phyloP scores from a whole-genome alignment of 2,888 invertebrate genomes.

The Rhamnusium bicolor region DNA sequence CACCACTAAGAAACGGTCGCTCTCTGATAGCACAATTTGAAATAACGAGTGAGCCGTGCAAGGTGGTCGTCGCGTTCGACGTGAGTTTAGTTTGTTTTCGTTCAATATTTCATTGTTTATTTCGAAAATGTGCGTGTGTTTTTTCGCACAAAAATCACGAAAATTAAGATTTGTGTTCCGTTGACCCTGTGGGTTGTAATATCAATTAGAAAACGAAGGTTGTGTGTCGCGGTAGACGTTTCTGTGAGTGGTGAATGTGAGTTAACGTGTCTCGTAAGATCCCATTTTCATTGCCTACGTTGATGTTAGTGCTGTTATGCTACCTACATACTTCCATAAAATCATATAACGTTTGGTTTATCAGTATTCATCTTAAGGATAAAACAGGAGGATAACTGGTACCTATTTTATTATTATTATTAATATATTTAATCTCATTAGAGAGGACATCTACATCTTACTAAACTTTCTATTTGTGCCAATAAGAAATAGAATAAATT shows the following conservation, averaged over 20 bases:
- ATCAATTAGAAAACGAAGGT: slow-evolving; percentile 13
- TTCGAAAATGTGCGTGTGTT: slow-evolving; percentile 30
- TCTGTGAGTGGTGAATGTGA: slow-evolving; percentile 29
- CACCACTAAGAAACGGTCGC: slow-evolving; percentile 25
- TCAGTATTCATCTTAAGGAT: no score
- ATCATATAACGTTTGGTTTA: no score
- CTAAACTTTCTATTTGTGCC: background rate
- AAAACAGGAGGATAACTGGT: background rate
- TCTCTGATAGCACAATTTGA: slow-evolving; percentile 49
- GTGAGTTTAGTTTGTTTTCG: slow-evolving; percentile 38
- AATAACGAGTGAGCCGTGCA: slow-evolving; percentile 47
- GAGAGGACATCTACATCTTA: background rate
- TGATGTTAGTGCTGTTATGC: slow-evolving; percentile 27
- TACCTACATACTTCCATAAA: slow-evolving; percentile 34
- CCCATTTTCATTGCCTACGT: slow-evolving; percentile 26
- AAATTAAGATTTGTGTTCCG: slow-evolving; percentile 12
- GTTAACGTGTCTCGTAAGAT: slow-evolving; percentile 36
- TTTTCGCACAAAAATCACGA: slow-evolving; percentile 26
- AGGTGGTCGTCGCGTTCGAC: slow-evolving; percentile 46
- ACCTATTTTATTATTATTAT: background rate
- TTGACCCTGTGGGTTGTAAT: background rate
- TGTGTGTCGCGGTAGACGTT: slow-evolving; percentile 11
- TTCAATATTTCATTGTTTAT: slow-evolving; percentile 13
- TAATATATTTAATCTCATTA: background rate
- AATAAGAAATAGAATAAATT: background rate